Evolutionary conservation across 2,888 invertebrate genomes (phyloP), one percentile per base, ranked within the genome.

Genomic region (Tuta absoluta): DNA sequence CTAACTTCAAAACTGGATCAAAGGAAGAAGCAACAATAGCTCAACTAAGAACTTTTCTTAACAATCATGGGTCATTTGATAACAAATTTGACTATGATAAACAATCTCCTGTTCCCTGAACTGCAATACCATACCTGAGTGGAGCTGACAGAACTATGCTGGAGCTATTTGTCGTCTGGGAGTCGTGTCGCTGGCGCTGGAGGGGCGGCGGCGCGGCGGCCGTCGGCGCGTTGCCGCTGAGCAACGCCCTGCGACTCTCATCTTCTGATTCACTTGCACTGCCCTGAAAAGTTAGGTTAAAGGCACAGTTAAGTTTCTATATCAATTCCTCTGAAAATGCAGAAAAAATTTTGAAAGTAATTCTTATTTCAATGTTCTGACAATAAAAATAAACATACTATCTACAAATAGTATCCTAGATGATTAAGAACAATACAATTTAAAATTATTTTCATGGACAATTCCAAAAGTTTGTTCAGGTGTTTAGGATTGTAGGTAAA

Each of bases 231-330:
- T 82, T 80, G 1, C 78, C 73, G 48, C 73, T 76, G 0, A 84
- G 70, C 1, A 83, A 69, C 0, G 82, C 82, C 0, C 91, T 79
- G 0, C 91, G 87, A 65, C 81, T 90, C 68, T 94, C 95, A 78
- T 95, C 95, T 71, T 95, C 95, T 0, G 95, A 95, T 80, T 95
- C 95, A 74, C 93, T 94, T 1, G 94, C 93, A 84, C 94, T 95
- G 12, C 93, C 93, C 88, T 92, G 71, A 14, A 23, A 24, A 21
- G 2, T 17, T 37, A 4, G 24, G 10, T n/a, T 48, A 48, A 12
- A 5, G n/a, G 8, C 2, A 41, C 41, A 11, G n/a, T 41, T 2
- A 11, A 28, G 2, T 5, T 33, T 8, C 10, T 10, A 33, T 10
- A 33, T 33, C 10, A 10, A 33, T 33, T 10, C 7, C 4, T 33